These are phyloP conservation scores for Phasianus colchicus DNA, from an alignment of 2,113 vertebrate species.

Conservation along the genomic window DNA sequence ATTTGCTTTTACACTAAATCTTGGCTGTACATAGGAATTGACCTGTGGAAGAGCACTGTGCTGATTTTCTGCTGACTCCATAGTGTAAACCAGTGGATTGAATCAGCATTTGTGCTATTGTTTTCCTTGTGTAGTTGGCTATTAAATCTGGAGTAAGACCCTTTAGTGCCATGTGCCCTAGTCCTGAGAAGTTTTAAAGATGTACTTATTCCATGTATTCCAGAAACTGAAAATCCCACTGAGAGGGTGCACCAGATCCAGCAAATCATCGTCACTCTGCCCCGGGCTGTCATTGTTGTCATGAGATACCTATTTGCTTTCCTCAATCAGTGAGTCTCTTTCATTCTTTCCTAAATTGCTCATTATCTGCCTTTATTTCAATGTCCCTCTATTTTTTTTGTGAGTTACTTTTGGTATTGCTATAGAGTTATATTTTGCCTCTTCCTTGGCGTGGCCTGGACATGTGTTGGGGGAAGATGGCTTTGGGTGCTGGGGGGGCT, in stretches of 20 bases:
- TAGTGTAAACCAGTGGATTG: not conserved
- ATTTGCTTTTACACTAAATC: not conserved
- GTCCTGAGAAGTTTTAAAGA: not conserved
- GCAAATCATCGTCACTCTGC: slow-evolving; percentile 90
- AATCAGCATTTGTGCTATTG: not conserved
- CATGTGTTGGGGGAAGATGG: fast-evolving
- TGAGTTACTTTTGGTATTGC: not conserved
- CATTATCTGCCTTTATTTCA: not conserved
- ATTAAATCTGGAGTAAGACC: not conserved
- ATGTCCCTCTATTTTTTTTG: not conserved
- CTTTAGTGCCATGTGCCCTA: not conserved
- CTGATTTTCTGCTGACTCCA: not conserved
- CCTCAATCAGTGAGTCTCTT: slow-evolving; percentile 93
- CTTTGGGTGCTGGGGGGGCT: fast-evolving
- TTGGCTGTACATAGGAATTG: fast-evolving
- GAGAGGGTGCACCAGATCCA: slow-evolving; percentile 96
- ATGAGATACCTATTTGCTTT: slow-evolving; percentile 99
- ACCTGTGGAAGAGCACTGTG: not conserved
- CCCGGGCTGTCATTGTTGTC: slow-evolving; percentile 91
- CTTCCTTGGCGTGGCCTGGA: not conserved
- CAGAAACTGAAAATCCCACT: slow-evolving; percentile 89
- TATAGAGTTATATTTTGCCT: fast-evolving
- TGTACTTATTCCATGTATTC: slow-evolving; percentile 60
- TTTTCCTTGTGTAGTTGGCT: not conserved
- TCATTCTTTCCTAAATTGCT: not conserved